These are phyloP conservation scores for Galbula dea DNA, from an alignment of 2,113 vertebrate species.

Conservation along the genomic window DNA sequence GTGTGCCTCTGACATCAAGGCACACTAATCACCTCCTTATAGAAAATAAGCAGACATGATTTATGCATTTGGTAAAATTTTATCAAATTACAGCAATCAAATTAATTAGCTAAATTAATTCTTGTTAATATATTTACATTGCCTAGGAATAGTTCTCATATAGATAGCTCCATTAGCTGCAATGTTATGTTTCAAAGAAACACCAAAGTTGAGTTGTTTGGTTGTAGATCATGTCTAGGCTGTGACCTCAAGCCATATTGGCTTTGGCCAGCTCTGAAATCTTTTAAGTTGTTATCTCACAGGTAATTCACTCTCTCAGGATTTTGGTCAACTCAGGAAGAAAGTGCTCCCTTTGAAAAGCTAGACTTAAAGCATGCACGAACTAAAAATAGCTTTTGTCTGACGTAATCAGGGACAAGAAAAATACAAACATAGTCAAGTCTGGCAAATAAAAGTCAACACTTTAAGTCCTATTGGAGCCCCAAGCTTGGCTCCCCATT, in stretches of 20 bases:
- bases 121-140: slow-evolving; percentile 43
- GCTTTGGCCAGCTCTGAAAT: not conserved
- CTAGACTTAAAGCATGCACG: not conserved
- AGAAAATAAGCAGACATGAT: slow-evolving; percentile 10
- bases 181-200: not conserved
- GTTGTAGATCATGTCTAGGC: not conserved
- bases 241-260: not conserved
- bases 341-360: not conserved
- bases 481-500: not conserved
- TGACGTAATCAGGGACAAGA: not conserved
- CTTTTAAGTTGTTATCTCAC: not conserved
- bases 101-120: slow-evolving; percentile 56
- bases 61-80: slow-evolving; percentile 35
- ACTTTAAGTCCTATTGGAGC: not conserved
- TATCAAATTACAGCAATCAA: slow-evolving; percentile 55
- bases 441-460: not conserved
- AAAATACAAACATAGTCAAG: not conserved
- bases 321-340: not conserved
- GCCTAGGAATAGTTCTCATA: slow-evolving; percentile 5
- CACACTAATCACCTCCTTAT: slow-evolving; percentile 4
- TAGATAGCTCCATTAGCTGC: not conserved
- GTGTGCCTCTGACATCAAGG: not conserved
- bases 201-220: not conserved
- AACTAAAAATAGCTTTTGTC: not conserved
- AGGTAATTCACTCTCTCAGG: not conserved